Percentiles rank a stretch among this genome's conserved stretches.
These are phyloP conservation scores for Drosophila lutescens DNA, from an alignment of 2,888 invertebrate species.

Conservation along the genomic window DNA sequence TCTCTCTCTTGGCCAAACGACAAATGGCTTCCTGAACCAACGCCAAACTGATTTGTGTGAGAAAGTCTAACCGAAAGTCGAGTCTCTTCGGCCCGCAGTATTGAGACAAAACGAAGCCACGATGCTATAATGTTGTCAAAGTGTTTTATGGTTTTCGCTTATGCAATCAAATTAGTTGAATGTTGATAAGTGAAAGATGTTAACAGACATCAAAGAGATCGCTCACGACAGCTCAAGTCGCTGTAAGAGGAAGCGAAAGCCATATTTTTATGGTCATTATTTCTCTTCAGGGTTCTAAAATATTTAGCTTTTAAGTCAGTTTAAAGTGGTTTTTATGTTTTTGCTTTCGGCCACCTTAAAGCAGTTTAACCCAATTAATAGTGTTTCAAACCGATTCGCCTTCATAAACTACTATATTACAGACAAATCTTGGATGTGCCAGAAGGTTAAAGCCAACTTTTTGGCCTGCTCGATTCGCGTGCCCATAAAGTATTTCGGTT, in stretches of 20 bases:
- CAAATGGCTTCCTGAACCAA: conserved; percentile 74
- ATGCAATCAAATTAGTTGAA: conserved; percentile 58
- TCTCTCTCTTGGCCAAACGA: conserved; percentile 32
- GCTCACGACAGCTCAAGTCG: conserved; percentile 9
- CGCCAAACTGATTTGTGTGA: conserved; percentile 69
- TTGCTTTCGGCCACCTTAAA: background rate
- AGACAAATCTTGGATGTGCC: conserved; percentile 1
- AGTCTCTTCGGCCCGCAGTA: conserved; percentile 3
- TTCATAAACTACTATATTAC: background rate
- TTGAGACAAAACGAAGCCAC: conserved; percentile 40
- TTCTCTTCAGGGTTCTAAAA: conserved; percentile 3
- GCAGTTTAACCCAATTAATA: background rate
- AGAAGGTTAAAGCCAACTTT: conserved; percentile 46
- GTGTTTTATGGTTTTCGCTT: conserved; percentile 72
- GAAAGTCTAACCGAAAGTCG: conserved; percentile 58
- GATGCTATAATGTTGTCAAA: conserved; percentile 70
- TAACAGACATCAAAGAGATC: conserved; percentile 22
- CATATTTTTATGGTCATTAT: background rate
- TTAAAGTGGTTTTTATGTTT: too few relatives aligned
- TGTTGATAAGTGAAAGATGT: conserved; percentile 44
- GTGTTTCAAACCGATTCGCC: background rate
- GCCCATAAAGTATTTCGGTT: conserved; percentile 38
- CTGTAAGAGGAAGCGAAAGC: conserved; percentile 6
- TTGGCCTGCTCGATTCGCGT: conserved; percentile 65
- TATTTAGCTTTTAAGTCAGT: background rate